A percentile compares a stretch with the other conserved stretches of the same genome.
These are phyloP conservation scores for Urocynchramus pylzowi DNA, from an alignment of 2,113 vertebrate species.

Conservation along the genomic window DNA sequence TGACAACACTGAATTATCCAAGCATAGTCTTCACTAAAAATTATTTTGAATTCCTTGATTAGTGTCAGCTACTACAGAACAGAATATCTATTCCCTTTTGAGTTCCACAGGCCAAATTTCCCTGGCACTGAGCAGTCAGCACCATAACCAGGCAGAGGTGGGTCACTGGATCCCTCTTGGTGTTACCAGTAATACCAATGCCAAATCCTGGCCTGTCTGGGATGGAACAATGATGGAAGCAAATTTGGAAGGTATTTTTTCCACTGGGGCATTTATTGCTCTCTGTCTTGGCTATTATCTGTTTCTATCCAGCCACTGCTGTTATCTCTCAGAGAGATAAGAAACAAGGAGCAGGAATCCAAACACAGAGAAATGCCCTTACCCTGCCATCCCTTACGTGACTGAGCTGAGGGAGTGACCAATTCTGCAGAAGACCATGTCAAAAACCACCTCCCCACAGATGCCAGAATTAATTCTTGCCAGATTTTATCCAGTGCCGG, in stretches of 20 bases:
- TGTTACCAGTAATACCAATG: background rate
- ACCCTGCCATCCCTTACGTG: background rate
- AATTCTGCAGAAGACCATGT: background rate
- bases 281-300: background rate
- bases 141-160: background rate
- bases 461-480: background rate
- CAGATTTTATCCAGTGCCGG: background rate
- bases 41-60: background rate
- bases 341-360: background rate
- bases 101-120: background rate
- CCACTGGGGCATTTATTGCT: background rate
- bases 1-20: background rate
- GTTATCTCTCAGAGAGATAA: background rate
- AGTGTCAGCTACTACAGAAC: background rate
- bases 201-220: background rate
- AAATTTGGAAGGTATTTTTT: background rate
- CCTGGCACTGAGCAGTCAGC: background rate
- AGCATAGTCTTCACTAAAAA: background rate
- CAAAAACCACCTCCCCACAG: background rate
- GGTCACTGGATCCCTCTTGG: background rate
- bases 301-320: background rate
- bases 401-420: background rate
- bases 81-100: background rate
- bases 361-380: background rate
- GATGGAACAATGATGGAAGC: background rate